A percentile compares a stretch with the other conserved stretches of the same genome.
Evolutionary conservation across 2,113 vertebrate genomes (phyloP).

Genomic region (Proterorhinus semilunaris): DNA sequence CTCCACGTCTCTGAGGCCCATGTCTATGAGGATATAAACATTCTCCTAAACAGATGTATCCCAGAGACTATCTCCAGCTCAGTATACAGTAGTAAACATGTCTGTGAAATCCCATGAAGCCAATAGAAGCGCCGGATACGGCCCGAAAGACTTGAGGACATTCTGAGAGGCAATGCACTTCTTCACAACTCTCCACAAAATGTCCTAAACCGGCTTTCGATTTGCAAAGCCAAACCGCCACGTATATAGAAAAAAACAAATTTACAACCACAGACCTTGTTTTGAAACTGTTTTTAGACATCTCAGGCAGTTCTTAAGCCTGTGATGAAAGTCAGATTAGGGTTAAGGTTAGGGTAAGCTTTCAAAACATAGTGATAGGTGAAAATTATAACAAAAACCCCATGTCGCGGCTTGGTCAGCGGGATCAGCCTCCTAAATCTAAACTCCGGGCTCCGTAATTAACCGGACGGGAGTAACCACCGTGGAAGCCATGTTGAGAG

Average conservation of each 20-base stretch:
- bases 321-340: constrained; percentile 52
- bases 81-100: not conserved
- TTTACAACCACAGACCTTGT: constrained; percentile 53
- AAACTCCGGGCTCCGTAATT: constrained; percentile 47
- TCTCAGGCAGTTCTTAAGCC: constrained; percentile 34
- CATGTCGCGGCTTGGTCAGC: constrained; percentile 29
- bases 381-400: constrained; percentile 60
- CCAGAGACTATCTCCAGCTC: not conserved
- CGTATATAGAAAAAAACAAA: constrained; percentile 17
- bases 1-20: not conserved
- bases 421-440: constrained; percentile 48
- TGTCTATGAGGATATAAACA: not conserved
- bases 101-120: not conserved
- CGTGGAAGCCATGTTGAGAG: constrained; percentile 35
- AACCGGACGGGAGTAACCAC: constrained; percentile 50
- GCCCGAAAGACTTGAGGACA: constrained; percentile 33
- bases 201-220: constrained; percentile 43
- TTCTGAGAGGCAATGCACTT: constrained; percentile 18
- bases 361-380: constrained; percentile 55
- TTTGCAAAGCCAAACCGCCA: constrained; percentile 46
- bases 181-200: constrained; percentile 40
- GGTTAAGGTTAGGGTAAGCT: constrained; percentile 52
- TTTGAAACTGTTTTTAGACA: constrained; percentile 56
- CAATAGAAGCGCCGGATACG: constrained; percentile 28
- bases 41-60: not conserved